Evolutionary conservation across 37 sponge, comb jelly and placozoan genomes (phyloP).

Genomic region (Axinella damicornis): DNA sequence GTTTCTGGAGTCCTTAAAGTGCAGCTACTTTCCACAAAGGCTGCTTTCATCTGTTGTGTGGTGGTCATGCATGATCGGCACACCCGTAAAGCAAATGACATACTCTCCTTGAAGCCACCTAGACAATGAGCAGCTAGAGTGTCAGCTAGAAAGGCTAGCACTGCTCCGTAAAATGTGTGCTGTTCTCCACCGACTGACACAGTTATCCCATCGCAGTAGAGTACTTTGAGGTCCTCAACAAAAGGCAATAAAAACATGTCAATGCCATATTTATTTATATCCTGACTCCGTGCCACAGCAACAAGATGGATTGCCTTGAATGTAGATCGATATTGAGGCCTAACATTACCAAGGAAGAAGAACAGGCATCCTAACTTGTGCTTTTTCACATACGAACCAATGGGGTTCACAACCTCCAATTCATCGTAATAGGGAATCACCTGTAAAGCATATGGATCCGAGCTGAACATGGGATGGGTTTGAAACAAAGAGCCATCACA

Average conservation of each 20-base stretch:
- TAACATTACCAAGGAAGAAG: constrained; percentile 44
- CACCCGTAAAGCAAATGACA: constrained; percentile 53
- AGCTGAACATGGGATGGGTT: constrained; percentile 36
- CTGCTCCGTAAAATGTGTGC: constrained; percentile 43
- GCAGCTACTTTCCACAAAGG: constrained; percentile 1
- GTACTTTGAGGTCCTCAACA: constrained; percentile 41
- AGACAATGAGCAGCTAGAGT: constrained; percentile 55
- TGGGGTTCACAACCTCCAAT: constrained; percentile 60
- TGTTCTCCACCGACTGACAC: constrained; percentile 1
- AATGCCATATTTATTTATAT: constrained; percentile 35
- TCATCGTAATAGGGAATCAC: constrained; percentile 63
- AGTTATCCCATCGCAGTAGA: constrained; percentile 55
- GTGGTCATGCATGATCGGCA: constrained; percentile 67
- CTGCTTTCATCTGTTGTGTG: neutral
- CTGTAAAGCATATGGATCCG: constrained; percentile 42
- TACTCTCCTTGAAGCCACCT: constrained; percentile 61
- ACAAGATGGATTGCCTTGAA: constrained; percentile 38
- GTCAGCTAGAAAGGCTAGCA: constrained; percentile 64
- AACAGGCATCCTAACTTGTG: constrained; percentile 59
- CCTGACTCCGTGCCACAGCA: constrained; percentile 37
- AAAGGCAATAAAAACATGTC: constrained; percentile 46
- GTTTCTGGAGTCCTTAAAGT: constrained; percentile 27
- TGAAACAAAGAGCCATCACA: constrained; percentile 43
- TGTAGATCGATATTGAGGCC: constrained; percentile 46
- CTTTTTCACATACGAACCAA: constrained; percentile 37